Evolutionary conservation across 2,888 invertebrate genomes (phyloP).

Genomic region (Metalampra italica): DNA sequence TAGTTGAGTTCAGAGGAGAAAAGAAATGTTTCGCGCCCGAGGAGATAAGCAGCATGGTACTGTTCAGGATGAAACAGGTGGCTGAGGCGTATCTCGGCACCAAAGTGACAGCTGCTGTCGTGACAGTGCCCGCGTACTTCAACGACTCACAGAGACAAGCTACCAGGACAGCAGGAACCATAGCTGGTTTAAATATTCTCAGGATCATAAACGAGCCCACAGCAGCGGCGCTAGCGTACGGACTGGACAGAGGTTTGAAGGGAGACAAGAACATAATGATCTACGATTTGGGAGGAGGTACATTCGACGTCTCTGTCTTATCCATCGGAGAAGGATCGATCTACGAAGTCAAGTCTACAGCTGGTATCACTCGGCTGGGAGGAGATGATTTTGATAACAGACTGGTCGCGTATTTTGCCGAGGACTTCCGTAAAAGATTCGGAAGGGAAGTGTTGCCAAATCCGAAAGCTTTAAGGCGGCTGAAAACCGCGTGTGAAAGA

Average conservation of each 20-base stretch:
- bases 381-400: conserved; percentile 48
- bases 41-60: conserved; percentile 56
- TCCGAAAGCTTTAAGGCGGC: conserved; percentile 33
- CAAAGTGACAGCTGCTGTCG: conserved; percentile 49
- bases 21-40: conserved; percentile 47
- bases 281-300: conserved; percentile 60
- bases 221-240: conserved; percentile 56
- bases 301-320: conserved; percentile 53
- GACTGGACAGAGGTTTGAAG: conserved; percentile 34
- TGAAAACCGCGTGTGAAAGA: conserved; percentile 49
- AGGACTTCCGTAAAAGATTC: conserved; percentile 48
- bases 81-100: conserved; percentile 47
- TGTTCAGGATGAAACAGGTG: conserved; percentile 52
- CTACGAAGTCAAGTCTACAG: conserved; percentile 46
- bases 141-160: conserved; percentile 44
- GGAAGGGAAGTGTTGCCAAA: conserved; percentile 34
- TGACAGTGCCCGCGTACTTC: conserved; percentile 43
- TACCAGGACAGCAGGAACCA: conserved; percentile 42
- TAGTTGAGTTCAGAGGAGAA: conserved; percentile 42
- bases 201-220: conserved; percentile 57
- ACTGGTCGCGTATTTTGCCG: conserved; percentile 48
- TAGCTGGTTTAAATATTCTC: conserved; percentile 53
- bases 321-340: conserved; percentile 40
- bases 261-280: conserved; percentile 42
- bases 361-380: too few relatives aligned